phyloP scores from a whole-genome alignment of 2,797 vertebrate genomes.

The Scleropages formosus region DNA sequence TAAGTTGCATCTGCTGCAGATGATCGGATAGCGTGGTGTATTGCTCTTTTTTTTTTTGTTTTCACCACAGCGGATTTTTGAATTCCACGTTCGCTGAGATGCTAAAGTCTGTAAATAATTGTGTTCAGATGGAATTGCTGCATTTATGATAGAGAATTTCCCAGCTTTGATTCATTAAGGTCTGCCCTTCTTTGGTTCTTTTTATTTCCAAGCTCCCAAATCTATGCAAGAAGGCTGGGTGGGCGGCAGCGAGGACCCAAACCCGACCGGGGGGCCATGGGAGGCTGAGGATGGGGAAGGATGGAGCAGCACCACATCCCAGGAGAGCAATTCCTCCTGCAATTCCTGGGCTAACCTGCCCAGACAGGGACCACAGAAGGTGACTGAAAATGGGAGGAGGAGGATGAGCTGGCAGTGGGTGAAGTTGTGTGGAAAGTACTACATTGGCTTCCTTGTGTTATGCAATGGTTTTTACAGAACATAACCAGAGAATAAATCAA shows the following conservation, averaged over 20 bases:
- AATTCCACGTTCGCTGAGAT: too few relatives aligned
- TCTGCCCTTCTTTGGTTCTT: background rate
- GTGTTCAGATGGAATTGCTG: background rate
- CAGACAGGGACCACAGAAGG: conserved; percentile 89
- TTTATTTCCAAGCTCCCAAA: conserved; percentile 79
- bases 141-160: background rate
- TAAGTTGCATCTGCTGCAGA: background rate
- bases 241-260: conserved; percentile 83
- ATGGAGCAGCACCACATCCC: conserved; percentile 90
- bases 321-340: conserved; percentile 88
- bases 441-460: too few relatives aligned
- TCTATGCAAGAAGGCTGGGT: conserved; percentile 99
- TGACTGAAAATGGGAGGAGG: conserved; percentile 45
- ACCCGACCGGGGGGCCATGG: conserved; percentile 82
- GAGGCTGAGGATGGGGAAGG: conserved; percentile 90
- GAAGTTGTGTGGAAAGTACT: too few relatives aligned
- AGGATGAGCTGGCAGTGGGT: background rate
- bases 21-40: background rate
- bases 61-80: too few relatives aligned
- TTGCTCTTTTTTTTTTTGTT: too few relatives aligned
- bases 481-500: too few relatives aligned
- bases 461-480: too few relatives aligned
- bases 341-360: conserved; percentile 89
- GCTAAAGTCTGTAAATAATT: background rate
- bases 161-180: background rate